phyloP scores from a whole-genome alignment of 2,888 invertebrate species.

The Euplexia lucipara region DNA sequence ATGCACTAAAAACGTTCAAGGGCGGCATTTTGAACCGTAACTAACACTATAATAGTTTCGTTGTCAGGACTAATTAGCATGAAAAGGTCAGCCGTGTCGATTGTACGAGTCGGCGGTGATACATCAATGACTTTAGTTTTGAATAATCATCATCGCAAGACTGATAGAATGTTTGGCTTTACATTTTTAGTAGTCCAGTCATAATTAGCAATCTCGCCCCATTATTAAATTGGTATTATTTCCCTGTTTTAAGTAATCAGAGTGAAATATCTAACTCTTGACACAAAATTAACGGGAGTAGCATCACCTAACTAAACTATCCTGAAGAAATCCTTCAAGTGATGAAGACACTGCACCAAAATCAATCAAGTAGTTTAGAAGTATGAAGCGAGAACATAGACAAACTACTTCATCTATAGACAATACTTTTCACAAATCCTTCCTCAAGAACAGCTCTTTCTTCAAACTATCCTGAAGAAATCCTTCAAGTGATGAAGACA shows the following conservation, averaged over 20 bases:
- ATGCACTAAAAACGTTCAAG: conserved; percentile 4
- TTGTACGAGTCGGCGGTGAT: conserved; percentile 18
- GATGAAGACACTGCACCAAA: background rate
- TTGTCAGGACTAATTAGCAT: conserved; percentile 32
- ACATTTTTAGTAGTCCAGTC: conserved; percentile 8
- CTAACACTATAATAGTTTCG: conserved; percentile 4
- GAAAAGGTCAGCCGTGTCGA: conserved; percentile 40
- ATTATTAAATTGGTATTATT: background rate
- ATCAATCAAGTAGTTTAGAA: background rate
- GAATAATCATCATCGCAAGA: conserved; percentile 1
- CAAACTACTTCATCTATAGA: background rate
- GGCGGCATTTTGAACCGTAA: conserved; percentile 21
- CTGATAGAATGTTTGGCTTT: background rate
- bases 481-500: background rate
- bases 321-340: background rate
- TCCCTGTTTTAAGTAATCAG: too few relatives aligned
- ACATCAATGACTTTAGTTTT: conserved; percentile 11
- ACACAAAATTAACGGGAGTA: too few relatives aligned
- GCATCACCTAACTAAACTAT: background rate
- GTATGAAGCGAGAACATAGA: background rate
- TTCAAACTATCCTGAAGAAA: background rate
- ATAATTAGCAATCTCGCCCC: background rate
- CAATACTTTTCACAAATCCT: background rate
- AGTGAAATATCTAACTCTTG: background rate
- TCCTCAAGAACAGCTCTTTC: background rate